Conservation (phyloP, 2,797 vertebrate species). For the Knipowitschia caucasica region DNA sequence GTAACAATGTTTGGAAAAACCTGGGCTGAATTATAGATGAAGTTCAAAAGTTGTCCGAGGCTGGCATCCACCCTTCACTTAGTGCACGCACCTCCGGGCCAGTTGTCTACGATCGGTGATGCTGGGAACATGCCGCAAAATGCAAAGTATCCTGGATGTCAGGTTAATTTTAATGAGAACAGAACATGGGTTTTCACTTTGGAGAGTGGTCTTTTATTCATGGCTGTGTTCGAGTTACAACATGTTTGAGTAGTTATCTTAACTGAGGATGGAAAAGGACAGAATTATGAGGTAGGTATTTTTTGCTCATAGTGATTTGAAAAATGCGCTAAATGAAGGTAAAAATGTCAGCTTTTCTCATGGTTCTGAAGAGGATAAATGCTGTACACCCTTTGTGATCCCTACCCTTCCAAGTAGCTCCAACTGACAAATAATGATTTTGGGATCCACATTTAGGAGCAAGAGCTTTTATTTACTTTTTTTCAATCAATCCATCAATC, state of each 20-base stretch:
- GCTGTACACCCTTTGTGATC: no score
- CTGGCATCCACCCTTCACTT: conserved; percentile 1
- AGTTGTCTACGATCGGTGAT: conserved; percentile 17
- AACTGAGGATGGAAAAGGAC: conserved; percentile 1
- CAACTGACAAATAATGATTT: no score
- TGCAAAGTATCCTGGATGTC: conserved; percentile 20
- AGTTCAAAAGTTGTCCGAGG: conserved; percentile 2
- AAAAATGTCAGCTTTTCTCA: no score
- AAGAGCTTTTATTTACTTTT: no score
- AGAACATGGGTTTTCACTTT: conserved; percentile 52
- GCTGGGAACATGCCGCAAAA: conserved; percentile 26
- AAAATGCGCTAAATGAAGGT: not conserved
- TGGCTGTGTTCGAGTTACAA: conserved; percentile 22
- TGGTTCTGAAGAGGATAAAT: no score
- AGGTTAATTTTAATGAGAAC: conserved; percentile 38
- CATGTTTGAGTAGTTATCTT: conserved; percentile 30
- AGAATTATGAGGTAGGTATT: conserved; percentile 2
- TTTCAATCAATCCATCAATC: no score
- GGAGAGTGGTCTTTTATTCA: conserved; percentile 39
- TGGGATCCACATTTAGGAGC: no score
- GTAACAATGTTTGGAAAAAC: conserved; percentile 8
- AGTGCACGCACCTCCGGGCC: conserved; percentile 17
- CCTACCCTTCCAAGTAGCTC: no score
- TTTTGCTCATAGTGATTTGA: not conserved
- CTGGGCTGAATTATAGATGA: conserved; percentile 9